A percentile compares a stretch with the other conserved stretches of the same genome.
These are phyloP conservation scores for Brenthis daphne DNA, from an alignment of 2,888 invertebrate genomes.

Conservation along the genomic window DNA sequence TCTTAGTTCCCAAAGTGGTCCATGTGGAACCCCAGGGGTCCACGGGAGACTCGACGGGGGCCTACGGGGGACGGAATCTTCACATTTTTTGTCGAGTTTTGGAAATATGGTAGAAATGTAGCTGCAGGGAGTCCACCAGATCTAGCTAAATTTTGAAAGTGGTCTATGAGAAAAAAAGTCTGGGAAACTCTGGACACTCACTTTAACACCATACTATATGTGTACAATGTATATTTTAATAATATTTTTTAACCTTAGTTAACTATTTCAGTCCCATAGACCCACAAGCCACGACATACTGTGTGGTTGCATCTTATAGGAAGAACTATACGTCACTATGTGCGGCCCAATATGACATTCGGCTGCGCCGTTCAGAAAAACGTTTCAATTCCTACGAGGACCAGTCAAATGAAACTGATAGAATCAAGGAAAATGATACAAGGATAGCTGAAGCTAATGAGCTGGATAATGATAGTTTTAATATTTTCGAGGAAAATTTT, in stretches of 20 bases:
- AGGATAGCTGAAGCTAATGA: conserved; percentile 53
- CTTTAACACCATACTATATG: no score
- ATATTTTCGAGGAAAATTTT: conserved; percentile 59
- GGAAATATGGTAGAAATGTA: no score
- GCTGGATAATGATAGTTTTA: conserved; percentile 53
- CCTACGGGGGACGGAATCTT: no score
- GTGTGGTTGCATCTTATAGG: conserved; percentile 69
- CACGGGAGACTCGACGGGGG: no score
- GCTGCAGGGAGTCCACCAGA: no score
- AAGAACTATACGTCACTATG: conserved; percentile 74
- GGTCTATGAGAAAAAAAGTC: no score
- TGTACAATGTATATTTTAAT: no score
- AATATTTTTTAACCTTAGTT: neutral
- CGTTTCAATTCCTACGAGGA: conserved; percentile 47
- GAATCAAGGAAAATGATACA: conserved; percentile 35
- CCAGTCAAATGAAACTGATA: conserved; percentile 42
- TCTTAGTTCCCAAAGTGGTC: no score
- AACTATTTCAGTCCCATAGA: conserved; percentile 68
- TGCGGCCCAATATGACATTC: conserved; percentile 67
- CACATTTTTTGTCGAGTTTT: no score
- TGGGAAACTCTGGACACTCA: no score
- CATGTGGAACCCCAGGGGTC: no score
- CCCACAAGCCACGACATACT: conserved; percentile 72
- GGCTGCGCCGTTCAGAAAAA: conserved; percentile 54
- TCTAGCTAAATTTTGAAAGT: no score